Conservation (phyloP, 2,888 invertebrate species). For the Nebria brevicollis region DNA sequence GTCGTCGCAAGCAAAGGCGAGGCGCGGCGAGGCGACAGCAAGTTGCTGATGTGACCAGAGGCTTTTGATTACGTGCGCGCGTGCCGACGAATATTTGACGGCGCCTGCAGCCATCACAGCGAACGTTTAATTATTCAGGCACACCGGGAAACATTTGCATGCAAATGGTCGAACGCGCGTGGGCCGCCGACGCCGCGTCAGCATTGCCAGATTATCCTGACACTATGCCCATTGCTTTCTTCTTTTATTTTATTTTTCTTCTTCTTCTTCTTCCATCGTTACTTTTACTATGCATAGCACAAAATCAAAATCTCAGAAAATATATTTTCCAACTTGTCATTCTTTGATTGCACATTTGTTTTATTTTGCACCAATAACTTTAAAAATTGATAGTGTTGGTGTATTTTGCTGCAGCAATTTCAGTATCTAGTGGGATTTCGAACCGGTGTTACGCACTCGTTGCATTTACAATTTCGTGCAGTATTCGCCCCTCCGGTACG, state of each 20-base stretch:
- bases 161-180: conserved; percentile 35
- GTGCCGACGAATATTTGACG: conserved; percentile 40
- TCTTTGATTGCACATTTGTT: neutral
- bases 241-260: neutral
- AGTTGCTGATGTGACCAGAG: conserved; percentile 23
- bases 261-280: neutral
- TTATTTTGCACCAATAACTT: neutral
- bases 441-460: neutral
- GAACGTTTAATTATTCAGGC: conserved; percentile 42
- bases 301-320: neutral
- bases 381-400: neutral
- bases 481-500: neutral
- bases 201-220: conserved; percentile 10
- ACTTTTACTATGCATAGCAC: neutral
- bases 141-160: conserved; percentile 38
- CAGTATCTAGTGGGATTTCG: neutral
- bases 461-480: neutral
- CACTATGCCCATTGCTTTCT: neutral
- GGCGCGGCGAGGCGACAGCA: neutral
- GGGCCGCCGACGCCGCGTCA: conserved; percentile 11
- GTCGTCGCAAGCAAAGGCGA: neutral
- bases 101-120: conserved; percentile 24
- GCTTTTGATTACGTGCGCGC: conserved; percentile 32
- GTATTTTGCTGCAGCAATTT: neutral
- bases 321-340: neutral